phyloP scores from a whole-genome alignment of 2,888 invertebrate species.

The Caenorhabditis becei region DNA sequence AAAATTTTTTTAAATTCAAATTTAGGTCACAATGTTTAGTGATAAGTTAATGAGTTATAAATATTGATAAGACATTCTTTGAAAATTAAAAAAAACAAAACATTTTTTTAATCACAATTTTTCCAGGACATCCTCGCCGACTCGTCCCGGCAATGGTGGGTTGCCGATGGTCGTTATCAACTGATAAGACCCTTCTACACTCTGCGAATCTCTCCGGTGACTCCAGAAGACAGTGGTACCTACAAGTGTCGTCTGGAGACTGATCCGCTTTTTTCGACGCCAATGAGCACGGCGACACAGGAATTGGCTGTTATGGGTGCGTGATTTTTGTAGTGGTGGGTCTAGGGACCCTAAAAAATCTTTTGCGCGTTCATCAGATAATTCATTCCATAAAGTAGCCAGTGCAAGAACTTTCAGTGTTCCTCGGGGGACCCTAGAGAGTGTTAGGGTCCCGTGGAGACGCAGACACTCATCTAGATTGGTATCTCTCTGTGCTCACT shows the following conservation, averaged over 20 bases:
- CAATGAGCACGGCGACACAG: conserved; percentile 65
- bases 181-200: conserved; percentile 78
- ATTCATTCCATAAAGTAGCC: conserved; percentile 9
- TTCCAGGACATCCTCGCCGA: conserved; percentile 73
- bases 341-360: background rate
- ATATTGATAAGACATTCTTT: no score
- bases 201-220: conserved; percentile 73
- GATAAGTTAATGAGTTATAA: no score
- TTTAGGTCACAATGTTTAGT: no score
- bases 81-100: no score
- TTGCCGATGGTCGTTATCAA: conserved; percentile 75
- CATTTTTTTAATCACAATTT: no score
- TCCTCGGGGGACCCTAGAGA: conserved; percentile 18
- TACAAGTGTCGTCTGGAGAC: conserved; percentile 78
- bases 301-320: conserved; percentile 78
- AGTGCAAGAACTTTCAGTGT: conserved; percentile 26
- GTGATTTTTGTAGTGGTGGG: conserved; percentile 35
- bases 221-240: conserved; percentile 71
- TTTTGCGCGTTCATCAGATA: conserved; percentile 41
- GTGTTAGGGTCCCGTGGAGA: conserved; percentile 10
- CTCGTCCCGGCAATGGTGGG: conserved; percentile 80
- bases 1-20: no score
- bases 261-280: conserved; percentile 78
- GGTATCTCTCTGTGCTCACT: conserved; percentile 52
- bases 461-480: conserved; percentile 53